phyloP scores from a whole-genome alignment of 2,797 vertebrate genomes.

The Phylloscopus collybita region DNA sequence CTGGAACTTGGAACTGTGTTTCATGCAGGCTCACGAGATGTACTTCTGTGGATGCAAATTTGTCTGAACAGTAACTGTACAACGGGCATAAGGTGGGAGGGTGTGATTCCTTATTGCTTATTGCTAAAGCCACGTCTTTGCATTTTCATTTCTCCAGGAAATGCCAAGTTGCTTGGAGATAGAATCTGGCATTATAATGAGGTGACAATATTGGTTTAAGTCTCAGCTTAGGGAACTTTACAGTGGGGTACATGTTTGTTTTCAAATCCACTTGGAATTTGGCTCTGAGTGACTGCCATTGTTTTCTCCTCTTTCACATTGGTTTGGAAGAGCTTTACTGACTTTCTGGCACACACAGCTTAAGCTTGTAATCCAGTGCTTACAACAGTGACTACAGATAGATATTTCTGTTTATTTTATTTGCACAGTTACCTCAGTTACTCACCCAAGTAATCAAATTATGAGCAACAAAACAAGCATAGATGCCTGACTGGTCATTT shows the following conservation, averaged over 20 bases:
- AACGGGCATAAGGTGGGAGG: background rate
- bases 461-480: background rate
- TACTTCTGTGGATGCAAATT: background rate
- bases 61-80: background rate
- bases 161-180: background rate
- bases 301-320: background rate
- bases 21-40: fast-evolving
- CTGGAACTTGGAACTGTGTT: background rate
- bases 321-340: slow-evolving; percentile 2
- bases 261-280: background rate
- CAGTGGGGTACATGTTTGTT: background rate
- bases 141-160: background rate
- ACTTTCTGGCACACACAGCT: background rate
- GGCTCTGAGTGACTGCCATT: background rate
- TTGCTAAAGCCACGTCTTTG: background rate
- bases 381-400: background rate
- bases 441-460: background rate
- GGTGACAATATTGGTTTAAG: background rate
- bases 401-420: background rate
- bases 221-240: background rate
- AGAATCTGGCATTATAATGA: background rate
- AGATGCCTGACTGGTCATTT: background rate
- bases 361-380: background rate
- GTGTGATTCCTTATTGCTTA: background rate
- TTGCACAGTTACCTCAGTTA: background rate